Conservation (phyloP, 2,797 vertebrate genomes). For the Centropyge bicolor region DNA sequence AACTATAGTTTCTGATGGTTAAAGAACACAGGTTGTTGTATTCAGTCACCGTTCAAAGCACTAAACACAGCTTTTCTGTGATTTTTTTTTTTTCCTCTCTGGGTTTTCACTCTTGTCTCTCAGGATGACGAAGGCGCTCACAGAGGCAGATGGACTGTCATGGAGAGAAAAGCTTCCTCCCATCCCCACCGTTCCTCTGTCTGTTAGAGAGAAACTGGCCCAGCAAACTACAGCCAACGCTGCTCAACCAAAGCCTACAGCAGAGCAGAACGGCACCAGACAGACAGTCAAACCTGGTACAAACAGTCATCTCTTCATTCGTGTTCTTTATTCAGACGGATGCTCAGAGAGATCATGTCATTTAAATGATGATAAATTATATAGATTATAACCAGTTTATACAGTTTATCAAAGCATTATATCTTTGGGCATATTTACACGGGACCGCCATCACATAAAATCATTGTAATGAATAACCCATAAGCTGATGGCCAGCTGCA, state of each 20-base stretch:
- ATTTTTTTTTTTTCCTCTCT: neutral
- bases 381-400: too few species aligned
- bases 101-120: constrained; percentile 5
- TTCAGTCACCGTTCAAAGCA: neutral
- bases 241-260: neutral
- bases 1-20: neutral
- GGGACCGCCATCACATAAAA: neutral
- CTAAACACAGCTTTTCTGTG: neutral
- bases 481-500: neutral
- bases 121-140: constrained; percentile 94
- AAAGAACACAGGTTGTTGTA: neutral
- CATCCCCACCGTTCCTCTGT: constrained; percentile 90
- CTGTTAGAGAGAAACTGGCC: constrained; percentile 85
- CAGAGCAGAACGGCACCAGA: constrained; percentile 71
- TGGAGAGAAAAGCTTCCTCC: constrained; percentile 94
- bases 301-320: neutral
- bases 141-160: constrained; percentile 88
- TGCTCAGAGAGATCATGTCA: neutral
- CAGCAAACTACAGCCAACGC: constrained; percentile 40
- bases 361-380: too few species aligned
- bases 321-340: neutral
- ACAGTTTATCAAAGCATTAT: too few species aligned
- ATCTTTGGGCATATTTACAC: neutral
- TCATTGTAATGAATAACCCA: neutral
- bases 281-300: constrained; percentile 66